Conservation (phyloP, 2,113 vertebrate species). For the Glaucidium brasilianum region DNA sequence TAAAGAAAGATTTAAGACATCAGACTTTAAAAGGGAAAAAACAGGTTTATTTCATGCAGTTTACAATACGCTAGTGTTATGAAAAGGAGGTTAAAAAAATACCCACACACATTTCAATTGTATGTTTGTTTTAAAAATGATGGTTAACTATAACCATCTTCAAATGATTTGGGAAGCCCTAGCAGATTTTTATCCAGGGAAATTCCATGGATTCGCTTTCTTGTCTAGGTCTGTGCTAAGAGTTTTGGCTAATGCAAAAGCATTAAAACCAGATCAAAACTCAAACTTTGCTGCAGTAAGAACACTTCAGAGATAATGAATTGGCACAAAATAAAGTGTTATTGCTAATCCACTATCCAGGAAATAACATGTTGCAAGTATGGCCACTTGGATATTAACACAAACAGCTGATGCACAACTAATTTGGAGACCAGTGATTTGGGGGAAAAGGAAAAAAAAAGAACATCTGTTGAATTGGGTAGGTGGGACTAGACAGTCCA, state of each 20-base stretch:
- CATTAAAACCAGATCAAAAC: conserved; percentile 45
- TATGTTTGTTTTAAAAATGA: conserved; percentile 39
- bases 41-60: conserved; percentile 48
- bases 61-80: conserved; percentile 52
- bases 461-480: background rate
- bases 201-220: background rate
- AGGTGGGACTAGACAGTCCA: background rate
- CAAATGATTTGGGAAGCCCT: conserved; percentile 27
- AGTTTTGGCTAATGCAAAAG: conserved; percentile 19
- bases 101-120: conserved; percentile 28
- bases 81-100: conserved; percentile 63
- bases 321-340: conserved; percentile 59
- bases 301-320: conserved; percentile 65
- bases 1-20: conserved; percentile 18
- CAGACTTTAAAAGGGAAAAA: conserved; percentile 50
- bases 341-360: conserved; percentile 60
- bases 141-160: conserved; percentile 18
- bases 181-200: background rate
- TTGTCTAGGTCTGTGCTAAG: conserved; percentile 16
- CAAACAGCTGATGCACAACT: conserved; percentile 3
- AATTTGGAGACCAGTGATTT: background rate
- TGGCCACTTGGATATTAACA: background rate
- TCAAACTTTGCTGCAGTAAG: conserved; percentile 61
- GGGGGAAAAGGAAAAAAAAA: background rate
- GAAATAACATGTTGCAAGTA: background rate